These are phyloP conservation scores for Brachyptera putata DNA, from an alignment of 2,888 invertebrate genomes.

Conservation along the genomic window DNA sequence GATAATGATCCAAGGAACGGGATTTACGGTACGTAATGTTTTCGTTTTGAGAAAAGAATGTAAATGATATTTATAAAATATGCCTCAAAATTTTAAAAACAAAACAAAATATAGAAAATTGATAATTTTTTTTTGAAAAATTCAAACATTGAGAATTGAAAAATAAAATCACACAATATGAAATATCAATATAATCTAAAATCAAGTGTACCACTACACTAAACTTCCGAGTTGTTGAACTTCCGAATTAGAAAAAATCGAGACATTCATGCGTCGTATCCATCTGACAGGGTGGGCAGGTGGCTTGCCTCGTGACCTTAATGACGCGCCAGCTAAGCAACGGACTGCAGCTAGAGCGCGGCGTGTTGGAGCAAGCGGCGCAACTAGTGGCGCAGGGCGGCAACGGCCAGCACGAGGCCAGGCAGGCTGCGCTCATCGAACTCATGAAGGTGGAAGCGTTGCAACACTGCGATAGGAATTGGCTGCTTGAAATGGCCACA, in stretches of 20 bases:
- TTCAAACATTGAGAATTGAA: too few relatives aligned
- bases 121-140: too few relatives aligned
- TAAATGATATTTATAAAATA: too few relatives aligned
- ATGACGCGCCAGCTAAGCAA: slow-evolving; percentile 59
- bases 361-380: slow-evolving; percentile 57
- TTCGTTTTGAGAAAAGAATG: too few relatives aligned
- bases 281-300: not conserved
- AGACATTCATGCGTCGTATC: too few relatives aligned
- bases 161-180: too few relatives aligned
- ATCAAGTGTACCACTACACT: too few relatives aligned
- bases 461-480: slow-evolving; percentile 53
- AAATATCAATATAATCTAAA: too few relatives aligned
- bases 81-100: too few relatives aligned
- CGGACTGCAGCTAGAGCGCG: slow-evolving; percentile 42
- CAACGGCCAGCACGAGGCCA: slow-evolving; percentile 55
- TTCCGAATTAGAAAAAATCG: too few relatives aligned
- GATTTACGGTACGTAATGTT: slow-evolving; percentile 62
- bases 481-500: slow-evolving; percentile 58
- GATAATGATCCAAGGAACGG: slow-evolving; percentile 62
- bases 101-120: too few relatives aligned
- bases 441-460: slow-evolving; percentile 60
- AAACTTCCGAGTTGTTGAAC: too few relatives aligned
- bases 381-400: slow-evolving; percentile 54
- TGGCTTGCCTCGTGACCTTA: slow-evolving; percentile 5
- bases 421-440: slow-evolving; percentile 70